Base-by-base conservation (phyloP, 1,140 invertebrate genomes). In the Neoseiulus cucumeris region DNA sequence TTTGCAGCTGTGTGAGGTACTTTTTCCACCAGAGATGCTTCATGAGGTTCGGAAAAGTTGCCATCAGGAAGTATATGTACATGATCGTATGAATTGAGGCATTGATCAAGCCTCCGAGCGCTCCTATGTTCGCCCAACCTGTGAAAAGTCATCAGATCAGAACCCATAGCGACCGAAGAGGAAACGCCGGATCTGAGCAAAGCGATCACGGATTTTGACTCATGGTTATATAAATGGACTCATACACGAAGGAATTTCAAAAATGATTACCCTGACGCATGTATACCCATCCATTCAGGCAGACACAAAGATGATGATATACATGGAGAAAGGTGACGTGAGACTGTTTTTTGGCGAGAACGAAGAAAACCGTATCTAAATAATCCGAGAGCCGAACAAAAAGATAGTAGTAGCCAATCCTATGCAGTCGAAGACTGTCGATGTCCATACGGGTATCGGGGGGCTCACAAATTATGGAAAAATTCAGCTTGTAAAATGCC, bases 1-100 rank as follows among this genome's bases (percentile, higher is more conserved):
- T 72, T 71, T 91, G 89, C 28, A 91, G 76, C 55, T 86, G 85
- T 0, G 91, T 95, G 64, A 94, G 80, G 73, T 93, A 91, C 72
- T 87, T 90, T 75, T 94, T 94, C 89, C 89, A 95, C 88, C 88
- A 91, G 0, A 93, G 76, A 73, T 86, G 91, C 73, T 84, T 84
- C 72, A 82, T 79, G 28, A 91, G 79, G 0, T 88, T 86, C n/a
- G 89, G 89, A 67, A 91, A 79, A 0, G 88, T 85, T 1, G 88
- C 82, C 14, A 93, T 74, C 0, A 85, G 84, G 74, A 94, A 95
- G 75, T 95, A 95, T 2, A 83, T 81, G 73, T 95, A 94, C 89
- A 95, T 93, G 20, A 94, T 75, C 0, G 93, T 85, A 74, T 93
- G 90, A 42, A 94, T 87, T 51, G 82, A 85, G 66, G 87, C 88